Conservation (phyloP, 2,797 vertebrate species). For the Phaenicophaeus curvirostris region DNA sequence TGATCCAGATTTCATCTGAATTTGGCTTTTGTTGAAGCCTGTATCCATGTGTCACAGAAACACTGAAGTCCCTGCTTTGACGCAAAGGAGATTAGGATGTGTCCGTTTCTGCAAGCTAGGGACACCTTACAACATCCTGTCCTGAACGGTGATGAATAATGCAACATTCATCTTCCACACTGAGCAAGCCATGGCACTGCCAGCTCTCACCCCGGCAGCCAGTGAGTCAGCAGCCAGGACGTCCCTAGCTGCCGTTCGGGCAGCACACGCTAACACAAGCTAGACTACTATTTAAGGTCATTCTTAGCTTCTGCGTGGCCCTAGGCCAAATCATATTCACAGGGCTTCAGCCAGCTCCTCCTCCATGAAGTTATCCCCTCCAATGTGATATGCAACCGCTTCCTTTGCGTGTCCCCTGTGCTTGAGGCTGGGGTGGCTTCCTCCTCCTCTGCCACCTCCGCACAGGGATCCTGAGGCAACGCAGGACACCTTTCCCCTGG, state of each 20-base stretch:
- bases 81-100: rapidly evolving
- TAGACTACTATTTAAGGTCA: constrained; percentile 60
- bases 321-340: neutral
- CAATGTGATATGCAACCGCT: neutral
- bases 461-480: neutral
- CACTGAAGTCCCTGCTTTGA: neutral
- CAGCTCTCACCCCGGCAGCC: neutral
- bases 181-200: neutral
- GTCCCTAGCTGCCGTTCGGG: neutral
- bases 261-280: constrained; percentile 6
- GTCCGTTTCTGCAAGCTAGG: neutral
- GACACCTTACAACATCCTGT: neutral
- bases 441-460: neutral
- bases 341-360: neutral
- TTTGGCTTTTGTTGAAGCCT: no score
- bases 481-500: neutral
- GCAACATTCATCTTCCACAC: neutral
- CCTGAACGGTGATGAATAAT: neutral
- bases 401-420: neutral
- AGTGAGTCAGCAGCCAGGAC: constrained; percentile 18
- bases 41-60: neutral
- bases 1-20: neutral
- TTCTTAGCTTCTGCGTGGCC: constrained; percentile 47
- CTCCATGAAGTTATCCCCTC: neutral
- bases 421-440: neutral